These are phyloP conservation scores for Vireo griseus DNA, from an alignment of 2,797 vertebrate genomes.

Conservation along the genomic window DNA sequence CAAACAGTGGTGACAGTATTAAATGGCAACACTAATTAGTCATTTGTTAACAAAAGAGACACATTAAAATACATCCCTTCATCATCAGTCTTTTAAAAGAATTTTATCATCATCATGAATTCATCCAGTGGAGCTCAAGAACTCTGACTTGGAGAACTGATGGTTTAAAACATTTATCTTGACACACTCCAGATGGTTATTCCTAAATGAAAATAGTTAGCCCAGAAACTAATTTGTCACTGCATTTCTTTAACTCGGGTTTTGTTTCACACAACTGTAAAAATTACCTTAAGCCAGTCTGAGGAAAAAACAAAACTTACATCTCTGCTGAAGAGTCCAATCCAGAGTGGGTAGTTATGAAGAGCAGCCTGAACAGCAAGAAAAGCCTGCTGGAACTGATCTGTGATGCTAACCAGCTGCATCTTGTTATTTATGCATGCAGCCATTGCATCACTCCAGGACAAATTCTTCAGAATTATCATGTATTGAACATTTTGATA, in stretches of 20 bases:
- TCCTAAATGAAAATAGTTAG: neutral
- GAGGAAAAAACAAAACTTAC: conserved; percentile 72
- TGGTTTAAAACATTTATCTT: neutral
- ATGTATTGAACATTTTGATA: conserved; percentile 80
- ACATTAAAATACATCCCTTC: neutral
- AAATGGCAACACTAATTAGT: neutral
- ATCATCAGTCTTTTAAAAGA: neutral
- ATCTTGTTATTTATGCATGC: conserved; percentile 77
- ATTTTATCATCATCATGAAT: neutral
- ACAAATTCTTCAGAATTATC: conserved; percentile 81
- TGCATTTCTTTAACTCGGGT: neutral
- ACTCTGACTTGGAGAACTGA: neutral
- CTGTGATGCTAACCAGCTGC: conserved; percentile 86
- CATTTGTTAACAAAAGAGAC: neutral
- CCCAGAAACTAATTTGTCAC: neutral
- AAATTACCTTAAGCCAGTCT: neutral
- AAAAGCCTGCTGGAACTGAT: conserved; percentile 82
- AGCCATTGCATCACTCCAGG: conserved; percentile 83
- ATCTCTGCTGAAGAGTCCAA: conserved; percentile 88
- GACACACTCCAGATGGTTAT: neutral
- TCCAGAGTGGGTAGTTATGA: conserved; percentile 82
- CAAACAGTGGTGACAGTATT: neutral
- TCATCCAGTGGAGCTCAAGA: neutral
- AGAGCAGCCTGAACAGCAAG: conserved; percentile 79
- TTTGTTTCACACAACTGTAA: neutral